phyloP scores from a whole-genome alignment of 2,888 invertebrate genomes.

The Athalia rosae region DNA sequence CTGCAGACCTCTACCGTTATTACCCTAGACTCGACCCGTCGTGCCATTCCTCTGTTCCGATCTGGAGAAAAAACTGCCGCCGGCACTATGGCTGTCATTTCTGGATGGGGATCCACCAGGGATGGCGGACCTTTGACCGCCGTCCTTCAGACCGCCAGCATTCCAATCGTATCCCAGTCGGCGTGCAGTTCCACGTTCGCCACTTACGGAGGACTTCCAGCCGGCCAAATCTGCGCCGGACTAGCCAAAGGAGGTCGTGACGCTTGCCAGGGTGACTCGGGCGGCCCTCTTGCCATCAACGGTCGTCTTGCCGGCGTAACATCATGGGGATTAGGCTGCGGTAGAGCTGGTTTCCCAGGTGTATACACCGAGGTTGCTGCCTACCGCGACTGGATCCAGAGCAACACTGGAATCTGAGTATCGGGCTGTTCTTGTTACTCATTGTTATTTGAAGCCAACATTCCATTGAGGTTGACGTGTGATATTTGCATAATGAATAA shows the following conservation, averaged over 20 bases:
- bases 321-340: slow-evolving; percentile 76
- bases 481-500: no score
- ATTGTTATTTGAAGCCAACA: no score
- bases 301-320: slow-evolving; percentile 74
- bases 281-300: slow-evolving; percentile 73
- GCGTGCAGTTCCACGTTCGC: no score
- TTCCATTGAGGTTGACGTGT: no score
- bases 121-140: slow-evolving; percentile 50
- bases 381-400: slow-evolving; percentile 72
- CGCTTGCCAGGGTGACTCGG: slow-evolving; percentile 74
- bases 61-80: slow-evolving; percentile 22
- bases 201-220: slow-evolving; percentile 73
- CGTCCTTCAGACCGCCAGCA: slow-evolving; percentile 74
- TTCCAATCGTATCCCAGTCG: slow-evolving; percentile 77
- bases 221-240: slow-evolving; percentile 79
- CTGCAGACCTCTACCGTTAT: slow-evolving; percentile 75
- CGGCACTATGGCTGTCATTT: slow-evolving; percentile 49
- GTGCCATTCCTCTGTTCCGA: slow-evolving; percentile 66
- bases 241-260: slow-evolving; percentile 74
- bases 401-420: no score
- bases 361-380: slow-evolving; percentile 75
- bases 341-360: slow-evolving; percentile 74
- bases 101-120: slow-evolving; percentile 60
- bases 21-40: slow-evolving; percentile 72
- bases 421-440: no score